A percentile compares a stretch with the other conserved stretches of the same genome.
These are phyloP conservation scores for Amazonetta brasiliensis DNA, from an alignment of 2,797 vertebrate species.

Conservation along the genomic window DNA sequence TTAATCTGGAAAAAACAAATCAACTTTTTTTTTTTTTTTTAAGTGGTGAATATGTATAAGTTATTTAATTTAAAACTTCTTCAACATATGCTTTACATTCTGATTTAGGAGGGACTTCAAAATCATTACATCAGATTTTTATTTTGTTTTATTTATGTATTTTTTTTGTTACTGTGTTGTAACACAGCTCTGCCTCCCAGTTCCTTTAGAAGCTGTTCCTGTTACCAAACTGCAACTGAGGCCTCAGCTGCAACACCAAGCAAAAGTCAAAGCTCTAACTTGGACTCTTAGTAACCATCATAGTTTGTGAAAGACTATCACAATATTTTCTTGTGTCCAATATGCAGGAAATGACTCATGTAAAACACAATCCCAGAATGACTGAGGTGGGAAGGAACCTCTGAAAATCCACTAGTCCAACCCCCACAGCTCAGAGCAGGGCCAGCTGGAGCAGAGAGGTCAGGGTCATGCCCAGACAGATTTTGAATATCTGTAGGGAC, in stretches of 20 bases:
- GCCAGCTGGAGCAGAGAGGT: neutral
- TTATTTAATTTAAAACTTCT: slow-evolving; percentile 61
- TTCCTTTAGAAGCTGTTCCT: neutral
- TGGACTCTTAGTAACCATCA: neutral
- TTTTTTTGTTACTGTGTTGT: neutral
- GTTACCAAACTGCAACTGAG: neutral
- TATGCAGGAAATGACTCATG: neutral
- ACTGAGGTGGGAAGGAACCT: neutral
- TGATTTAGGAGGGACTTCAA: slow-evolving; percentile 12
- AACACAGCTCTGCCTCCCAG: neutral
- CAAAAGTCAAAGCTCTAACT: neutral
- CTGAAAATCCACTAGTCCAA: neutral
- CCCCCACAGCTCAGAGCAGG: rapidly evolving
- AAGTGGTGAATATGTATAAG: neutral
- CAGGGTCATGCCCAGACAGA: rapidly evolving
- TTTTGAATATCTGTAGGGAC: neutral
- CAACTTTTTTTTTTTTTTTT: slow-evolving; percentile 4
- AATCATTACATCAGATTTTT: slow-evolving; percentile 22
- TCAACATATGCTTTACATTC: slow-evolving; percentile 67
- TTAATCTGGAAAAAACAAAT: slow-evolving; percentile 45
- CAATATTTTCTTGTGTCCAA: neutral
- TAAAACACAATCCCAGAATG: neutral
- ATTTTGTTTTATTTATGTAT: neutral
- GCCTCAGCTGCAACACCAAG: neutral
- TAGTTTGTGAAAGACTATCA: neutral